Base-by-base conservation (phyloP, 2,888 invertebrate species). In the Caenorhabditis virilis region DNA sequence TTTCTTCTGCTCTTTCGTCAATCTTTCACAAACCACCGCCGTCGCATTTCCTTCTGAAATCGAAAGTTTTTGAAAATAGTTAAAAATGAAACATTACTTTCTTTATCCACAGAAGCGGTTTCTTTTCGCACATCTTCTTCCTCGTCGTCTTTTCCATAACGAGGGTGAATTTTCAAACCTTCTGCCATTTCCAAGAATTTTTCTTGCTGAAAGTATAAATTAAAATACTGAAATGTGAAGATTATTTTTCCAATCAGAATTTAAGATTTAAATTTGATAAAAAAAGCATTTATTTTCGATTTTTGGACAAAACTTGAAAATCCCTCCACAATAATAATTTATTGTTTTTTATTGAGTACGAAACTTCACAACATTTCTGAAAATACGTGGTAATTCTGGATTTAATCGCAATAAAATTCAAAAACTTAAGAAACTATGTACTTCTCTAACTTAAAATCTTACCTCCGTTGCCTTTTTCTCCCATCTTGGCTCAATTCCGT, bases 131-230 rank as follows among this genome's bases (percentile, higher is more conserved):
- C 47, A 15, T 54, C 55, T n/a, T 43, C 50, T 16, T 38, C 27
- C 1, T 64, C 63, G 1, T 50, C 56, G 1, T 64, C 56, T 20
- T 46, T 26, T 4, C 39, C 38, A 35, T 59, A 61, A n/a, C 62
- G 35, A 22, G 68, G 68, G 55, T 69, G 57, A 13, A 66, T 54
- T 11, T 39, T 9, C 6, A 72, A 53, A 33, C 72, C 72, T 41
- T 72, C 69, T 5, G 58, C 43, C 55, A 53, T 42, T 41, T 69
- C 72, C 33, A 72, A 35, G 18, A 52, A 53, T 15, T 53, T 46
- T 41, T 69, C 72, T 5, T 53, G 41, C 48, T 68, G 38, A n/a
- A n/a, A n/a, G n/a, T n/a, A n/a, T n/a, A n/a, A n/a, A n/a, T n/a
- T n/a, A n/a, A n/a, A n/a, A n/a, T n/a, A n/a, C n/a, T n/a, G n/a